These are phyloP conservation scores for Phlogophora meticulosa DNA, from an alignment of 2,888 invertebrate genomes.

Conservation along the genomic window DNA sequence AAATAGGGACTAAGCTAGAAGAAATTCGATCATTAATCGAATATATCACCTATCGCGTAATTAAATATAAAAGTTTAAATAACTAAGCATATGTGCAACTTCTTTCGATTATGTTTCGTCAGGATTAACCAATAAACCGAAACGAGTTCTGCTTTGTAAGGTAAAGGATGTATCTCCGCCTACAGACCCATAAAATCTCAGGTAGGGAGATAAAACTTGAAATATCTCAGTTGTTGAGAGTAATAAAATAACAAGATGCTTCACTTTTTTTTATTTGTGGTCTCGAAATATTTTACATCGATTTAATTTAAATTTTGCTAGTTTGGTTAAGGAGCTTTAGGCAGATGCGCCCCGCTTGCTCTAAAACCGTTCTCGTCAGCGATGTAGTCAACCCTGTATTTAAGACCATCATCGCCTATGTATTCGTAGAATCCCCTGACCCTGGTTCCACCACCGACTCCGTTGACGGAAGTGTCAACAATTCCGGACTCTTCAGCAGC, in stretches of 20 bases:
- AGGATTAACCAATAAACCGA: conserved; percentile 40
- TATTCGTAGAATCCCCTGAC: conserved; percentile 93
- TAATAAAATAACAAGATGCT: conserved; percentile 54
- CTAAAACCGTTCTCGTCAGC: conserved; percentile 92
- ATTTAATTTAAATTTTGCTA: conserved; percentile 40
- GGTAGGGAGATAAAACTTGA: conserved; percentile 64
- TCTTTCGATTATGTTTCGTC: conserved; percentile 27
- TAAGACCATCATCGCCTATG: conserved; percentile 92
- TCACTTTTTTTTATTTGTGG: conserved; percentile 48
- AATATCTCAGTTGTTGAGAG: conserved; percentile 38
- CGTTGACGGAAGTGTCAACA: conserved; percentile 88
- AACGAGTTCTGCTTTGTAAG: conserved; percentile 30
- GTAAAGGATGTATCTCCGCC: conserved; percentile 49
- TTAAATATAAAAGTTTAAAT: conserved; percentile 14
- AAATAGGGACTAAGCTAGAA: not conserved
- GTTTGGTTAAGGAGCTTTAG: conserved; percentile 68
- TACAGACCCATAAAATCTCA: conserved; percentile 60
- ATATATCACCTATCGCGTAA: conserved; percentile 7
- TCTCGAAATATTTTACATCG: conserved; percentile 54
- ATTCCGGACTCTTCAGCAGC: conserved; percentile 92
- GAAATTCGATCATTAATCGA: not conserved
- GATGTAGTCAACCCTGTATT: conserved; percentile 91
- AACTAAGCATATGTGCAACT: conserved; percentile 22
- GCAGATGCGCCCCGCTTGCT: conserved; percentile 90
- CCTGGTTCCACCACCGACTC: conserved; percentile 89